Conservation (phyloP, 2,113 vertebrate species). For the Megatriorchis doriae region DNA sequence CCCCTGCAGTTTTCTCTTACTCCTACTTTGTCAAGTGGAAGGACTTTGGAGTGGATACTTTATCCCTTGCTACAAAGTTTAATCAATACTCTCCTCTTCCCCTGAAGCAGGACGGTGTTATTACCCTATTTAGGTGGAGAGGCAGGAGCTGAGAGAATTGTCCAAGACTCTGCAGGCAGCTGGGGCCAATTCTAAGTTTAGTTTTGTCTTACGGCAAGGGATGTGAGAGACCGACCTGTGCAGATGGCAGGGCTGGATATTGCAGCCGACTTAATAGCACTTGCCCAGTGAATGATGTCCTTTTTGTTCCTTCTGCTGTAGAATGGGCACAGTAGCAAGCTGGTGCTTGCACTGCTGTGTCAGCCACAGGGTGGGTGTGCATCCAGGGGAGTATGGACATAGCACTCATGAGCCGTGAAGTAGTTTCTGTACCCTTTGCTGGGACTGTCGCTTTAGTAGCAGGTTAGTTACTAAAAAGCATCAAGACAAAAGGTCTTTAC, state of each 20-base stretch:
- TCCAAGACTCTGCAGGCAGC: neutral
- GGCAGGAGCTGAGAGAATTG: neutral
- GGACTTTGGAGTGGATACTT: neutral
- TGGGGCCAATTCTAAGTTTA: neutral
- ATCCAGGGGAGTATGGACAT: neutral
- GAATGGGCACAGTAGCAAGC: neutral
- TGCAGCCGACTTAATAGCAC: neutral
- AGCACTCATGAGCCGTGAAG: neutral
- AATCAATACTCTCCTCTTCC: neutral
- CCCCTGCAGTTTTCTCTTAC: neutral
- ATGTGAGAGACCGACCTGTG: neutral
- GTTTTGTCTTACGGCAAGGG: neutral
- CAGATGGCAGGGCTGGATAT: neutral
- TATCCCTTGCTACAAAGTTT: neutral
- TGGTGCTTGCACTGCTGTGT: rapidly evolving
- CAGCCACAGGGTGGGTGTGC: neutral
- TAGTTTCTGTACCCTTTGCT: neutral
- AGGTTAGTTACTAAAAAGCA: neutral
- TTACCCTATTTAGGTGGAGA: neutral
- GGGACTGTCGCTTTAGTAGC: neutral
- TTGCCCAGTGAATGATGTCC: neutral
- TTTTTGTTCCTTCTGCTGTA: neutral
- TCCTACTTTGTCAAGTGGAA: neutral
- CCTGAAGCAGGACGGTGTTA: neutral
- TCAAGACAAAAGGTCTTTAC: neutral